Base-by-base conservation (phyloP, 2,888 invertebrate species). In the Ochropacha duplaris region DNA sequence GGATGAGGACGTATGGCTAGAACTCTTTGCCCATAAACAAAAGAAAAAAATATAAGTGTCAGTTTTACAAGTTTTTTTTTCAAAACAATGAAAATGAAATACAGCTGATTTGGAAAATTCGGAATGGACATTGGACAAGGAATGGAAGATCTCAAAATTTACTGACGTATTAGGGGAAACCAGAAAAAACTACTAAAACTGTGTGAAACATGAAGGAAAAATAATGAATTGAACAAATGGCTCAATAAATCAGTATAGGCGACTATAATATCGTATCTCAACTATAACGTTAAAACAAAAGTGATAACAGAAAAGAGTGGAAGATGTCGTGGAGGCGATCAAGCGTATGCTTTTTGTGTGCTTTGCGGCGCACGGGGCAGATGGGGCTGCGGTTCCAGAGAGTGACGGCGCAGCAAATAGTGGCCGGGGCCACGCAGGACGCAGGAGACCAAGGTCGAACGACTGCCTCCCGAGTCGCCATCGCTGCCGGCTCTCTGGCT, bases 401-500 rank as follows among this genome's bases (percentile, higher is more conserved):
- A 22, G 68, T 72, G 57, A 67, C 71, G 57, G 59, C 64, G 57
- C 71, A 74, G 22, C 72, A 69, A n/a, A 49, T 56, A 22, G 24
- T 60, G 0, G 36, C 61, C 44, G 56, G 60, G 49, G 54, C 56
- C 51, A 58, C 57, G 54, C 60, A 66, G 50, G 60, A 74, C 57
- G 52, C 62, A 22, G 60, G 61, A 5, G 57, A 66, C 54, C 61
- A 66, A 50, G 61, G 60, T 24, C 60, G 61, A 34, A 56, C 59
- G 26, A 22, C 51, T 24, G 28, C 57, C 14, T 52, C 49, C 49
- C 57, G 59, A 14, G 64, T 60, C 11, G 44, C 70, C 22, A 26
- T 80, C 19, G 78, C 81, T 2, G 80, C 79, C 4, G 84, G 84
- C 54, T 74, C 87, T 0, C 52, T 89, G 14, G 86, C 84, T 5